Conservation (phyloP, 2,113 vertebrate genomes). For the Talpa occidentalis region DNA sequence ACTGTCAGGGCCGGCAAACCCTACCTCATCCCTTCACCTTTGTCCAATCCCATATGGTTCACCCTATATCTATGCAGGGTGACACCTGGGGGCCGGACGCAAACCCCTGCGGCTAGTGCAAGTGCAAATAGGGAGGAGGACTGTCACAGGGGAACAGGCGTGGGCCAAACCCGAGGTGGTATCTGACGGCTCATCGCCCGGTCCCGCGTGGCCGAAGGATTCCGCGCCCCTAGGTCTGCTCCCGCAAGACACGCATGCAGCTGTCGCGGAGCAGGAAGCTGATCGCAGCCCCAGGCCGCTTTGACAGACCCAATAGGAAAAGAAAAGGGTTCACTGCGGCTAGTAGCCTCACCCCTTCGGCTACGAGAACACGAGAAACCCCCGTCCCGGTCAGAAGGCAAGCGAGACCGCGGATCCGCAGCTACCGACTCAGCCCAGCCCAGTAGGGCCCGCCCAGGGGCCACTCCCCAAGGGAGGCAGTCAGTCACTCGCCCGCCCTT, state of each 20-base stretch:
- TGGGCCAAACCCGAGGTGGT: conserved; percentile 40
- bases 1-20: neutral
- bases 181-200: neutral
- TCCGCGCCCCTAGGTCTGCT: neutral
- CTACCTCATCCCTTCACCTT: neutral
- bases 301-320: neutral
- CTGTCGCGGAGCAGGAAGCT: conserved; percentile 65
- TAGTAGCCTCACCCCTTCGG: neutral
- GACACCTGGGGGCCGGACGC: conserved; percentile 4
- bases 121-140: neutral
- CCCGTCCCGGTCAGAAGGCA: neutral
- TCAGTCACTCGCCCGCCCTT: conserved; percentile 75
- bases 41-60: neutral
- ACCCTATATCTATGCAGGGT: neutral
- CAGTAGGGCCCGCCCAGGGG: conserved; percentile 78
- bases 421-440: conserved; percentile 55
- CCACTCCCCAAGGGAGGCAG: conserved; percentile 78
- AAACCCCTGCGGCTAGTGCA: conserved; percentile 40
- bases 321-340: neutral
- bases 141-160: conserved; percentile 61
- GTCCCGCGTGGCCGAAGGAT: conserved; percentile 30
- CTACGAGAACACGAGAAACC: neutral
- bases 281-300: neutral
- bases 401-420: neutral
- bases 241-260: conserved; percentile 51